Conservation (phyloP, 2,888 invertebrate genomes). For the Invenusta paracnida region DNA sequence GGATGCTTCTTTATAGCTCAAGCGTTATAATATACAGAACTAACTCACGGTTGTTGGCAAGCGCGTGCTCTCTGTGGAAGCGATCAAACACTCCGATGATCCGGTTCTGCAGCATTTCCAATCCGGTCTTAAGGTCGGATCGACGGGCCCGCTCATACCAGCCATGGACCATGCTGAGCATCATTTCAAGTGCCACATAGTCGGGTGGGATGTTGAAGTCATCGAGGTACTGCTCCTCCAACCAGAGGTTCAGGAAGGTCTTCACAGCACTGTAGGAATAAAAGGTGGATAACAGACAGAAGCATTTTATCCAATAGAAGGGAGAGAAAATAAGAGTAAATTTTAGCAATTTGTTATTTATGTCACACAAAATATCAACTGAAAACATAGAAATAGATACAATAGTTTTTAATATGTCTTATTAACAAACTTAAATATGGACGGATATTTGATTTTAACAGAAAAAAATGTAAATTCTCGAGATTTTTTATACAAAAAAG, state of each 20-base stretch:
- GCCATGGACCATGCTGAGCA: background rate
- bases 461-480: no score
- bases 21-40: no score
- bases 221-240: slow-evolving; percentile 10
- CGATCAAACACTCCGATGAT: background rate
- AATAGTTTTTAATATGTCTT: no score
- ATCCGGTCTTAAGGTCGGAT: background rate
- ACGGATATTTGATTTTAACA: no score
- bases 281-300: background rate
- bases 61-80: background rate
- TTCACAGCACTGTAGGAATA: background rate
- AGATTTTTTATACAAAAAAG: no score
- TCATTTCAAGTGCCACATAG: background rate
- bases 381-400: background rate
- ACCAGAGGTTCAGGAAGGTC: slow-evolving; percentile 10
- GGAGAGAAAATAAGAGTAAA: no score
- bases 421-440: no score
- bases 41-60: background rate
- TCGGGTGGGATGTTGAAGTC: slow-evolving; percentile 10
- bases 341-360: no score
- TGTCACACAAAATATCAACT: no score
- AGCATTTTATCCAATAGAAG: background rate
- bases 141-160: background rate
- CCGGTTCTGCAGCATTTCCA: background rate
- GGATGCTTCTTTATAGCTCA: no score